A percentile compares a stretch with the other conserved stretches of the same genome.
These are phyloP conservation scores for Sclerurus mexicanus DNA, from an alignment of 2,113 vertebrate genomes.

Conservation along the genomic window DNA sequence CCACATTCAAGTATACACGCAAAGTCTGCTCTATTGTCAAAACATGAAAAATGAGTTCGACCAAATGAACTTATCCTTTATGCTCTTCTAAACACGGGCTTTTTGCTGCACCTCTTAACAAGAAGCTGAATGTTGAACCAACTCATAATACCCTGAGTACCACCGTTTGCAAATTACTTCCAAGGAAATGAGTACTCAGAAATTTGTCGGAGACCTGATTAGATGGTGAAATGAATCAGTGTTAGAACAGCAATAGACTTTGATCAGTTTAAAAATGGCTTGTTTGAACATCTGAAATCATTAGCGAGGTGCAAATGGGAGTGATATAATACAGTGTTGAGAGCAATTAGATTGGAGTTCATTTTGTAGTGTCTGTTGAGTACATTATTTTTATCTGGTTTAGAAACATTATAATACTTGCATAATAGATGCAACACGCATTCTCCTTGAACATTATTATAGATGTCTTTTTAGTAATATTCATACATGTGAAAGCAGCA, in stretches of 20 bases:
- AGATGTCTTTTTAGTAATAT: not conserved
- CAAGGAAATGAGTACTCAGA: conserved; percentile 41
- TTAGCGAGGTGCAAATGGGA: conserved; percentile 59
- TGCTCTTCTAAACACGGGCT: not conserved
- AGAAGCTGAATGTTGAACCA: not conserved
- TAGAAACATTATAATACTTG: conserved; percentile 50
- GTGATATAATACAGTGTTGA: conserved; percentile 2
- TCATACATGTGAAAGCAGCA: not conserved
- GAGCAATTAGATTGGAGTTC: conserved; percentile 33
- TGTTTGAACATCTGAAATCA: conserved; percentile 56
- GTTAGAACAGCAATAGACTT: conserved; percentile 49
- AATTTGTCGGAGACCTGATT: conserved; percentile 51
- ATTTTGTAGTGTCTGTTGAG: conserved; percentile 33
- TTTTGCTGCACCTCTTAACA: not conserved
- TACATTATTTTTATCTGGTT: conserved; percentile 53
- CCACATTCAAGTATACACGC: not conserved
- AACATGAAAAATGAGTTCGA: not conserved
- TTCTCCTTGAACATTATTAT: conserved; percentile 33
- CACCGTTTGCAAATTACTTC: conserved; percentile 29
- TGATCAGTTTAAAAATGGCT: conserved; percentile 40
- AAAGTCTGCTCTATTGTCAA: not conserved
- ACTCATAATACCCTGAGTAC: not conserved
- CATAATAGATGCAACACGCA: conserved; percentile 11
- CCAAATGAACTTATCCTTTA: not conserved
- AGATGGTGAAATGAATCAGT: conserved; percentile 56